Evolutionary conservation across 2,113 vertebrate species (phyloP).

Genomic region (Aegotheles bennettii): DNA sequence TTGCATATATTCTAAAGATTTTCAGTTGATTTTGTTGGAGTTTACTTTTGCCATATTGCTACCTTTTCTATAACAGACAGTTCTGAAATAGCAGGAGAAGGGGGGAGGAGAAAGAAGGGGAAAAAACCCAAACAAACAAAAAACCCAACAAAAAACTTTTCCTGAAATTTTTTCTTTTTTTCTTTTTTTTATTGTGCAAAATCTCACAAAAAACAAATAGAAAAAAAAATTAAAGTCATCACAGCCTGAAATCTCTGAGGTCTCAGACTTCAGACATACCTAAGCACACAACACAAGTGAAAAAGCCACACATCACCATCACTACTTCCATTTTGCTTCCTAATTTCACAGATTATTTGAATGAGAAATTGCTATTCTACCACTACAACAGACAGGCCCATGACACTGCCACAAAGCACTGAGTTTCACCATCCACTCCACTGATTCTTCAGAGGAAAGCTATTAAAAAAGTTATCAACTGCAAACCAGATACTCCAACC

Average conservation of each 20-base stretch:
- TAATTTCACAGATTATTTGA: background rate
- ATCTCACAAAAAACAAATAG: background rate
- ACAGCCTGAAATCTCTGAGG: background rate
- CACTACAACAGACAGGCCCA: background rate
- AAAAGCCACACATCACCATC: background rate
- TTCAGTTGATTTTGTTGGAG: background rate
- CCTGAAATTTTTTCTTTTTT: background rate
- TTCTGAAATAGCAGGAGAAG: background rate
- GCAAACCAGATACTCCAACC: background rate
- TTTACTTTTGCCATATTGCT: background rate
- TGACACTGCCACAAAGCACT: background rate
- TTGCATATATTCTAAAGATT: background rate
- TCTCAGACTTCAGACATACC: background rate
- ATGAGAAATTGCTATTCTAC: background rate
- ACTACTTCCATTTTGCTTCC: background rate
- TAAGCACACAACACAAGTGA: background rate
- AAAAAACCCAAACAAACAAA: background rate
- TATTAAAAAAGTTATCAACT: background rate
- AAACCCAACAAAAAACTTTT: background rate
- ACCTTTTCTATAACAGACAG: background rate
- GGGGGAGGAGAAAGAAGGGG: fast-evolving
- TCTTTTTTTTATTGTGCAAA: background rate
- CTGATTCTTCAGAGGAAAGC: background rate
- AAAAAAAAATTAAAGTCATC: background rate
- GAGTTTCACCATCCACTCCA: background rate